These are phyloP conservation scores for Harmothoe impar DNA, from an alignment of 2,888 invertebrate genomes.

Conservation along the genomic window DNA sequence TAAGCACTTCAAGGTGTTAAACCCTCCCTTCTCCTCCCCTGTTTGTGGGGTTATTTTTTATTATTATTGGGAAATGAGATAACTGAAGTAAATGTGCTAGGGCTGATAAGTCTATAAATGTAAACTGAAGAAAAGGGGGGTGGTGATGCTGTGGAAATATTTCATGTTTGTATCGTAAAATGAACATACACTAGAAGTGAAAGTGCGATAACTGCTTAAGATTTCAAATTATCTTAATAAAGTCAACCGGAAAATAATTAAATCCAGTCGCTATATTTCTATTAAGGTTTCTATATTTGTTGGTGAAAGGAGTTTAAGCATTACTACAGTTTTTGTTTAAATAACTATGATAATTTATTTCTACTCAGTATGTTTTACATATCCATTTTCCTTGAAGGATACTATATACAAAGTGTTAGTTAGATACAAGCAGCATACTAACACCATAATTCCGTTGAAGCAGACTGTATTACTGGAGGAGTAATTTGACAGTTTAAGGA, in stretches of 20 bases:
- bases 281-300: constrained; percentile 20
- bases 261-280: constrained; percentile 57
- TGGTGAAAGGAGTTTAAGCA: background rate
- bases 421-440: constrained; percentile 50
- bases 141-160: constrained; percentile 3
- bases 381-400: constrained; percentile 21
- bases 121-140: background rate
- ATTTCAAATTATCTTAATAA: constrained; percentile 31
- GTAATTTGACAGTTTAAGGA: background rate
- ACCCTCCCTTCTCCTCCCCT: background rate
- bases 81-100: constrained; percentile 33
- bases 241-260: constrained; percentile 51
- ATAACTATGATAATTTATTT: background rate
- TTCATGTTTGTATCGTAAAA: constrained; percentile 60
- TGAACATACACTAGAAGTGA: constrained; percentile 33
- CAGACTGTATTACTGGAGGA: constrained; percentile 53
- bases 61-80: background rate
- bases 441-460: constrained; percentile 55
- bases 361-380: background rate
- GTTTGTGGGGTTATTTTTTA: background rate
- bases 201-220: constrained; percentile 44
- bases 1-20: background rate
- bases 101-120: background rate
- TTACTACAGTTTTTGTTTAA: background rate
- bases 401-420: constrained; percentile 47